phyloP scores from a whole-genome alignment of 2,113 vertebrate genomes.

The Oreochromis niloticus region DNA sequence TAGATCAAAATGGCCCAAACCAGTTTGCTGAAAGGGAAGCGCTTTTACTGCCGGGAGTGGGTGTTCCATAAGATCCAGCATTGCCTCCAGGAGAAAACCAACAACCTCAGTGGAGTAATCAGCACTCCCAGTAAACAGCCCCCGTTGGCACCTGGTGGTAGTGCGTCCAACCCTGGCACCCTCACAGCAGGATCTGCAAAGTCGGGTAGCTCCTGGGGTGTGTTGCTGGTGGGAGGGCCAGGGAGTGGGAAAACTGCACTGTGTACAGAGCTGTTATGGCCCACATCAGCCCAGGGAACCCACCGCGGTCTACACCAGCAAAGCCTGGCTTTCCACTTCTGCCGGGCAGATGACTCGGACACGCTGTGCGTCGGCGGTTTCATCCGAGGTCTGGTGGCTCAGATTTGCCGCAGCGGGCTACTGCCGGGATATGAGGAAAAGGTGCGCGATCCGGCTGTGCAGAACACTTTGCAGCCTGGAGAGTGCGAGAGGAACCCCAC shows the following conservation, averaged over 20 bases:
- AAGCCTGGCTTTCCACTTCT: conserved; percentile 91
- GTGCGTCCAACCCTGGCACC: conserved; percentile 65
- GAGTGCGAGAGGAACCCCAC: conserved; percentile 94
- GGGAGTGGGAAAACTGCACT: conserved; percentile 95
- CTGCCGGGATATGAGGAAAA: conserved; percentile 89
- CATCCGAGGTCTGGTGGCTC: conserved; percentile 81
- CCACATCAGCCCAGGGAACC: conserved; percentile 77
- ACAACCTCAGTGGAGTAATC: conserved; percentile 68
- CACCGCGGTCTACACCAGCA: conserved; percentile 87
- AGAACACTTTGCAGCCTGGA: conserved; percentile 83
- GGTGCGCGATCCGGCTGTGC: conserved; percentile 83
- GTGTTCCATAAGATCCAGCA: conserved; percentile 99
- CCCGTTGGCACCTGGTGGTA: conserved; percentile 15
- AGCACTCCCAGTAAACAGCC: conserved; percentile 72
- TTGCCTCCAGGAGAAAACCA: conserved; percentile 95
- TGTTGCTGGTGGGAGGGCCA: conserved; percentile 90
- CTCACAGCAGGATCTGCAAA: conserved; percentile 73
- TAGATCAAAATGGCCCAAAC: conserved; percentile 88
- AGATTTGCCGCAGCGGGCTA: conserved; percentile 83
- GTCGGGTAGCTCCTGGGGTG: conserved; percentile 82
- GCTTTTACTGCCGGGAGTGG: conserved; percentile 98
- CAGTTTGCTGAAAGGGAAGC: conserved; percentile 95
- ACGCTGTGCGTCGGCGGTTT: conserved; percentile 88
- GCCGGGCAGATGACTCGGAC: conserved; percentile 90
- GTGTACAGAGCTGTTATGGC: conserved; percentile 93